A percentile compares a stretch with the other conserved stretches of the same genome.
Evolutionary conservation across 2,113 vertebrate species (phyloP).

Genomic region (Sciurus niger): DNA sequence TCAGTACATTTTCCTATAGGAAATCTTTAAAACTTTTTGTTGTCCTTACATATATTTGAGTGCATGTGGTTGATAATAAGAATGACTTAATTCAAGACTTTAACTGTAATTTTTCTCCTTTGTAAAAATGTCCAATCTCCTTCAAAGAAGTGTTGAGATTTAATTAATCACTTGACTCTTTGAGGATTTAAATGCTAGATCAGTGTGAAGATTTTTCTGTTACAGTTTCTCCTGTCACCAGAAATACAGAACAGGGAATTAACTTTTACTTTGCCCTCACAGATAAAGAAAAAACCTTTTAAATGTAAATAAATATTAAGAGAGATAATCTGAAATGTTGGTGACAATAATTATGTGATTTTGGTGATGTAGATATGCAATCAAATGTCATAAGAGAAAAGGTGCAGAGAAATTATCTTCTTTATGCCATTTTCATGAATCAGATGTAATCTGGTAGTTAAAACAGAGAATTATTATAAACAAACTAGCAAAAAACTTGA

Average conservation of each 20-base stretch:
- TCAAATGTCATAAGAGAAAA: background rate
- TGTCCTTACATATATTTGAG: background rate
- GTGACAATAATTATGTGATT: background rate
- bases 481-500: background rate
- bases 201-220: constrained; percentile 40
- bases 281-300: constrained; percentile 22
- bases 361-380: background rate
- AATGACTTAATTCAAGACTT: constrained; percentile 25
- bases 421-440: background rate
- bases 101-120: constrained; percentile 48
- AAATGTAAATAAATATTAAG: constrained; percentile 61
- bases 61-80: background rate
- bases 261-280: constrained; percentile 35
- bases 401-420: background rate
- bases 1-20: background rate
- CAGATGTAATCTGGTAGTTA: background rate
- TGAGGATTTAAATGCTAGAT: constrained; percentile 40
- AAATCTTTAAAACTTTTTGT: background rate
- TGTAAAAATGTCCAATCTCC: background rate
- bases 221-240: constrained; percentile 42
- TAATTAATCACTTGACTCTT: constrained; percentile 63
- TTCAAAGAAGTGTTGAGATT: constrained; percentile 16
- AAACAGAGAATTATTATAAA: background rate
- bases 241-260: constrained; percentile 27
- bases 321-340: background rate